Conservation (phyloP, 2,888 invertebrate genomes). For the Hypomecis punctinalis region DNA sequence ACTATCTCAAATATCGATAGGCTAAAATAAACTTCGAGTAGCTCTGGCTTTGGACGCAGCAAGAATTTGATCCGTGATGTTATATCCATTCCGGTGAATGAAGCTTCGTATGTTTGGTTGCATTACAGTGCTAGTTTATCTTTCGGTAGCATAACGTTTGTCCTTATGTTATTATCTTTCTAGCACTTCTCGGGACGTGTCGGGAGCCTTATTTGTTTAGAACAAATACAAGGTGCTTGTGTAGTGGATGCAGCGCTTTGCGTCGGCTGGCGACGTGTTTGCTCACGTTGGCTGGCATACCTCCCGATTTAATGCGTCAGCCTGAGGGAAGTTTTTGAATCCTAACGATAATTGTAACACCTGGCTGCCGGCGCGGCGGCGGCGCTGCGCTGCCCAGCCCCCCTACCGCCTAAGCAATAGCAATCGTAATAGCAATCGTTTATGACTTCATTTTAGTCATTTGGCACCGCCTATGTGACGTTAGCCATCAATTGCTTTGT, state of each 20-base stretch:
- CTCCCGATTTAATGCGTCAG: conserved; percentile 62
- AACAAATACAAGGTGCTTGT: conserved; percentile 77
- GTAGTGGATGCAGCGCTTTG: conserved; percentile 40
- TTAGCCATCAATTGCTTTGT: too few species aligned
- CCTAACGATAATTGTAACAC: conserved; percentile 26
- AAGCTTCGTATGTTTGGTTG: conserved; percentile 37
- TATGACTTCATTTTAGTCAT: too few species aligned
- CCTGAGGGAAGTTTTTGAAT: conserved; percentile 27
- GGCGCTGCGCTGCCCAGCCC: neutral
- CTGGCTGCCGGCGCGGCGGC: conserved; percentile 1
- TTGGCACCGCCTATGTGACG: too few species aligned
- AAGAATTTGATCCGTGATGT: conserved; percentile 30
- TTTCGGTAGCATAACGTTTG: conserved; percentile 52
- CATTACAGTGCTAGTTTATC: conserved; percentile 41
- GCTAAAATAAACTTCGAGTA: conserved; percentile 32
- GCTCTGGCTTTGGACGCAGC: conserved; percentile 29
- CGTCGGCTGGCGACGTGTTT: conserved; percentile 68
- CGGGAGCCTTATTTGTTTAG: conserved; percentile 71
- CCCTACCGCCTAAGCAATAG: too few species aligned
- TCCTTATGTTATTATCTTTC: conserved; percentile 65
- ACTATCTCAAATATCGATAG: conserved; percentile 32
- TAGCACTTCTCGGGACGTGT: conserved; percentile 62
- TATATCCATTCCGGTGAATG: conserved; percentile 29
- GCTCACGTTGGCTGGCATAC: conserved; percentile 75
- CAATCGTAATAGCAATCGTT: too few species aligned